A percentile compares a stretch with the other conserved stretches of the same genome.
Evolutionary conservation across 2,888 invertebrate genomes (phyloP).

Genomic region (Trilocha varians): DNA sequence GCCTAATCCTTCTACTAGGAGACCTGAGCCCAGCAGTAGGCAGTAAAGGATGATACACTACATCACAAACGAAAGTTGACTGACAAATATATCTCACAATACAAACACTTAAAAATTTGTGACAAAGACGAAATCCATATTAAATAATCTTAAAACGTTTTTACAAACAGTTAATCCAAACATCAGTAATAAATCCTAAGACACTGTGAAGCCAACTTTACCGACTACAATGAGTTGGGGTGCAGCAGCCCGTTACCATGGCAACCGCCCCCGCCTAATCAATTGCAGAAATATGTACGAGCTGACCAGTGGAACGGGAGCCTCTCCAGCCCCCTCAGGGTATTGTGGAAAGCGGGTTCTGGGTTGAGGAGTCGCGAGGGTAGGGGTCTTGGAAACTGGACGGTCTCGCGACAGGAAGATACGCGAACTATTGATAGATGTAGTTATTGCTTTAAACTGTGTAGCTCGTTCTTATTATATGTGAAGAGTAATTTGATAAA

Average conservation of each 20-base stretch:
- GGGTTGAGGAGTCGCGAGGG: slow-evolving; percentile 14
- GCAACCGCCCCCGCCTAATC: slow-evolving; percentile 72
- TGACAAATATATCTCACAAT: too few relatives aligned
- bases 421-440: neutral
- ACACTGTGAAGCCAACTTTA: slow-evolving; percentile 13
- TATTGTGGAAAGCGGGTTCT: slow-evolving; percentile 10
- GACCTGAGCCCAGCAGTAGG: too few relatives aligned
- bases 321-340: slow-evolving; percentile 20
- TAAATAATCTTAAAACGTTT: neutral
- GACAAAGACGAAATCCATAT: too few relatives aligned
- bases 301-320: slow-evolving; percentile 39
- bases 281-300: slow-evolving; percentile 74
- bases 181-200: slow-evolving; percentile 1
- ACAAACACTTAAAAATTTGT: too few relatives aligned
- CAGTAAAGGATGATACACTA: too few relatives aligned
- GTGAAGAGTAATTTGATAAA: neutral
- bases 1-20: too few relatives aligned
- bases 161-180: neutral
- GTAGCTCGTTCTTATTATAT: neutral
- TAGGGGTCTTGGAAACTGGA: slow-evolving; percentile 32
- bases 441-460: neutral
- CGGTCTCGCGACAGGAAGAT: slow-evolving; percentile 37
- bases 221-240: slow-evolving; percentile 27
- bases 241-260: slow-evolving; percentile 50
- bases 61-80: too few relatives aligned